phyloP scores from a whole-genome alignment of 2,113 vertebrate genomes.

The Dolichallabes microphthalmus region DNA sequence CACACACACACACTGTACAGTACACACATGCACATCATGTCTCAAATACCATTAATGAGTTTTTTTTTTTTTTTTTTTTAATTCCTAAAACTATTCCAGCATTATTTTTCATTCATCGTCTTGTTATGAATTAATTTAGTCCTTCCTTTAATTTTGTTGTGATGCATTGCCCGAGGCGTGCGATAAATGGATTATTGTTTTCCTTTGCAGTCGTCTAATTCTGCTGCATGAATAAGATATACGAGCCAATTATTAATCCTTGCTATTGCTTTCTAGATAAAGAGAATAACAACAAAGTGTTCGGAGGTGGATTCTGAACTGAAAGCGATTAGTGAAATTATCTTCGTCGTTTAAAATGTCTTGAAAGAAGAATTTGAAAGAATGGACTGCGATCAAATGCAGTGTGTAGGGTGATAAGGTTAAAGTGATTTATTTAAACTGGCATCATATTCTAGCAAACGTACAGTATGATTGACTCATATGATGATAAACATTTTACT shows the following conservation, averaged over 20 bases:
- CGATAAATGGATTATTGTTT: conserved; percentile 18
- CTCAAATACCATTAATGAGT: background rate
- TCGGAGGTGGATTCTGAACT: background rate
- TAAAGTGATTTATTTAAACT: background rate
- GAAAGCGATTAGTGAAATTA: background rate
- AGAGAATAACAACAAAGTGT: background rate
- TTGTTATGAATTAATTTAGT: background rate
- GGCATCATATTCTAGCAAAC: too few species aligned
- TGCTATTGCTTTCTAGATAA: background rate
- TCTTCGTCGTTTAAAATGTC: background rate
- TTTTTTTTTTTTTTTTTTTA: too few species aligned
- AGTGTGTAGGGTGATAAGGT: background rate
- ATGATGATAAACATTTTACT: background rate
- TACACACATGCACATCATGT: too few species aligned
- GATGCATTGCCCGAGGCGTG: background rate
- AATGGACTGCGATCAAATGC: background rate
- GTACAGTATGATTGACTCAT: background rate
- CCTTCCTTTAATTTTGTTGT: background rate
- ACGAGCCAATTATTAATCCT: background rate
- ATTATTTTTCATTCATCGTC: background rate
- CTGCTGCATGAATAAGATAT: conserved; percentile 3
- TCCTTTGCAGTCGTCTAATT: background rate
- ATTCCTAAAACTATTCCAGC: background rate
- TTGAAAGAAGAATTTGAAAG: too few species aligned
- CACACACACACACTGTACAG: too few species aligned